Evolutionary conservation across 2,888 invertebrate genomes (phyloP).

Genomic region (Frankliniella intonsa): DNA sequence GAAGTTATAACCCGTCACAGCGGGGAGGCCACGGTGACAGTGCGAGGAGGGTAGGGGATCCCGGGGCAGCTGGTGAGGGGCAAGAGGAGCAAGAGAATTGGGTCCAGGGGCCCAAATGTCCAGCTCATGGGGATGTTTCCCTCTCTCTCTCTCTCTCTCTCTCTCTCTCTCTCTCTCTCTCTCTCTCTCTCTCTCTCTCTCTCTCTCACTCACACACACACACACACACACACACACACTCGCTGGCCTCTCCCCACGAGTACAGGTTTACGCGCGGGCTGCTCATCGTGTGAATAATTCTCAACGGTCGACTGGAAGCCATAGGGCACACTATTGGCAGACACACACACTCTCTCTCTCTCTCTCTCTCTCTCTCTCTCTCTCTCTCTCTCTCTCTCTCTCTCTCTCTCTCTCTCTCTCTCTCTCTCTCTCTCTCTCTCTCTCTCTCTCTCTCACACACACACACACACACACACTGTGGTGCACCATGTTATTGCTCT

Average conservation of each 20-base stretch:
- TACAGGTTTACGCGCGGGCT: too few relatives aligned
- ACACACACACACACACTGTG: constrained; percentile 12
- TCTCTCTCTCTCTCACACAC: too few relatives aligned
- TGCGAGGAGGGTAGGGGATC: not conserved
- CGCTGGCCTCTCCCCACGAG: too few relatives aligned
- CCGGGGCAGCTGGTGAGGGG: not conserved
- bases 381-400: too few relatives aligned
- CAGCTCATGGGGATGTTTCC: constrained; percentile 62
- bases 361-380: too few relatives aligned
- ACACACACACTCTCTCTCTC: too few relatives aligned
- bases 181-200: constrained; percentile 77
- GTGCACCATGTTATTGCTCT: not conserved
- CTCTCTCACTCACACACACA: too few relatives aligned
- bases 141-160: constrained; percentile 64
- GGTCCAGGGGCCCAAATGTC: not conserved
- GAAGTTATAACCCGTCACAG: constrained; percentile 24
- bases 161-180: constrained; percentile 75
- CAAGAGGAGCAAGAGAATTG: not conserved
- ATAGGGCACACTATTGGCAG: too few relatives aligned
- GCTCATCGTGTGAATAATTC: constrained; percentile 50
- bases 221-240: too few relatives aligned
- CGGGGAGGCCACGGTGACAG: not conserved
- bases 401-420: too few relatives aligned
- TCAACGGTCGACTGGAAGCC: not conserved
- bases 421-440: too few relatives aligned